Conservation (phyloP, 2,888 invertebrate genomes). For the Eucriotettix oculatus region DNA sequence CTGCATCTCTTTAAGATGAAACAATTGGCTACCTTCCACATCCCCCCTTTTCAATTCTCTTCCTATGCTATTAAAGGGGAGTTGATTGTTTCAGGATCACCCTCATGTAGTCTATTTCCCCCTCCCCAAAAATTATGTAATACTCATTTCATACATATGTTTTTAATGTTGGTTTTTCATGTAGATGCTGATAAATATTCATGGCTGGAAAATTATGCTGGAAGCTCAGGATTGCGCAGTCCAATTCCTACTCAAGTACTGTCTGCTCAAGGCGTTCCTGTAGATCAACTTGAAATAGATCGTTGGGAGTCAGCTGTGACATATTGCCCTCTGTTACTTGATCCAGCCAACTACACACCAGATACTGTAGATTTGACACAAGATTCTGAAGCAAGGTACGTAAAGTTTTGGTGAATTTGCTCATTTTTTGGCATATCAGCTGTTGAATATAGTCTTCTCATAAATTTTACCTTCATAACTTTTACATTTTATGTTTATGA, state of each 20-base stretch:
- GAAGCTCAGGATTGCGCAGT: conserved; percentile 41
- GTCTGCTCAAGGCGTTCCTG: conserved; percentile 17
- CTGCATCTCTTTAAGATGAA: no score
- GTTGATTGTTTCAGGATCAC: no score
- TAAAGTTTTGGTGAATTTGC: no score
- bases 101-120: no score
- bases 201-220: conserved; percentile 52
- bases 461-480: no score
- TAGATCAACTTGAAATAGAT: conserved; percentile 39
- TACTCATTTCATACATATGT: no score
- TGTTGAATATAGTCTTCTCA: not conserved
- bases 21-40: no score
- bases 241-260: conserved; percentile 24
- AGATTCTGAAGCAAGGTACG: conserved; percentile 63
- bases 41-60: no score
- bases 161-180: no score
- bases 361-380: conserved; percentile 81
- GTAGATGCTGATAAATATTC: conserved; percentile 34
- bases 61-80: no score
- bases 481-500: no score
- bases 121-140: no score
- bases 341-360: conserved; percentile 67
- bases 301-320: conserved; percentile 31
- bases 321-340: conserved; percentile 57
- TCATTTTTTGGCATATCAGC: conserved; percentile 1